A percentile compares a stretch with the other conserved stretches of the same genome.
Conservation (phyloP, 2,797 vertebrate species). For the Myotis findleyi region DNA sequence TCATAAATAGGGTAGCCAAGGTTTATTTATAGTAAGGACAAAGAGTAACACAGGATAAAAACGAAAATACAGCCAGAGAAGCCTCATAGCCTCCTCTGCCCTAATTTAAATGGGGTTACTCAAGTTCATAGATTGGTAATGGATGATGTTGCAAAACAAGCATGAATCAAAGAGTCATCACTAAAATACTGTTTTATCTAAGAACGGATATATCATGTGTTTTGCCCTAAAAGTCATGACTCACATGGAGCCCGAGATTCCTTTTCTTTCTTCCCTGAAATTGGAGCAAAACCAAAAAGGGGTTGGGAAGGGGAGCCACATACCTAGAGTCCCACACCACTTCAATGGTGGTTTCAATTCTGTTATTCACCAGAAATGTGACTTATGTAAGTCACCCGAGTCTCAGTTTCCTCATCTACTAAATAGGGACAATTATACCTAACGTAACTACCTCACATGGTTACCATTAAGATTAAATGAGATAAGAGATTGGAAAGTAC, state of each 20-base stretch:
- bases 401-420: constrained; percentile 29
- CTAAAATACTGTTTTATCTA: constrained; percentile 62
- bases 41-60: constrained; percentile 14
- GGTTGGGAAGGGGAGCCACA: background rate
- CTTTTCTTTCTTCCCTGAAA: constrained; percentile 60
- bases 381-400: background rate
- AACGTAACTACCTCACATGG: background rate
- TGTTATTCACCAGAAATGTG: background rate
- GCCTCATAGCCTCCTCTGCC: background rate
- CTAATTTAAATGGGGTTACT: constrained; percentile 63
- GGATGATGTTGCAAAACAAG: constrained; percentile 53
- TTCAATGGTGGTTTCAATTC: background rate
- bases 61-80: constrained; percentile 47
- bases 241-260: background rate
- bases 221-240: constrained; percentile 60
- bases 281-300: constrained; percentile 25
- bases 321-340: background rate
- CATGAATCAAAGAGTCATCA: constrained; percentile 58
- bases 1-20: background rate
- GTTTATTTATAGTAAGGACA: constrained; percentile 67
- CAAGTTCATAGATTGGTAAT: constrained; percentile 54
- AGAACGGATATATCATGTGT: constrained; percentile 23
- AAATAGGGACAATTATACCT: background rate
- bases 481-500: background rate
- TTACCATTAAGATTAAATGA: constrained; percentile 11